Conservation (phyloP, 1,140 invertebrate species). For the Drosophila pectinifera region DNA sequence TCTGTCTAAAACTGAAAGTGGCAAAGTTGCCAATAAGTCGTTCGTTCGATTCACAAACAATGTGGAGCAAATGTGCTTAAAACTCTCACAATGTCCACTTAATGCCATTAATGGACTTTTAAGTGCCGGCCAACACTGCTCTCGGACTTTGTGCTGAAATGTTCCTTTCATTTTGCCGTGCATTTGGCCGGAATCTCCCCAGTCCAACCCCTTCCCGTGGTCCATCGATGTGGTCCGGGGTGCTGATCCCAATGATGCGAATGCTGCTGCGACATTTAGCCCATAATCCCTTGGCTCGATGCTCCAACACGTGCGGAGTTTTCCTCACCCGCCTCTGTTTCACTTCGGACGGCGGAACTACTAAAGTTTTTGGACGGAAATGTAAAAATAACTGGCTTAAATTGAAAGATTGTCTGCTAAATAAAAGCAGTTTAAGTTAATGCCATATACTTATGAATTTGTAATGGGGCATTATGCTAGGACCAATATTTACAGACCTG, state of each 20-base stretch:
- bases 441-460: background rate
- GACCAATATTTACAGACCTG: background rate
- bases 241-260: constrained; percentile 32
- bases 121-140: constrained; percentile 76
- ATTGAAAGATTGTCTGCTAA: constrained; percentile 9
- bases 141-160: constrained; percentile 71
- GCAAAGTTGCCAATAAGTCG: constrained; percentile 29
- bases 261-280: constrained; percentile 48
- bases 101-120: constrained; percentile 83
- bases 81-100: constrained; percentile 75
- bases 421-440: background rate
- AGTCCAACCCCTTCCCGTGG: no score
- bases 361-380: constrained; percentile 22
- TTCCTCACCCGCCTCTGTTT: constrained; percentile 30
- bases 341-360: constrained; percentile 5
- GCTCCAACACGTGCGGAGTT: constrained; percentile 68
- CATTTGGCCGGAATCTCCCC: constrained; percentile 15
- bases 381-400: constrained; percentile 18
- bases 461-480: no score
- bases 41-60: constrained; percentile 49
- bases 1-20: constrained; percentile 1
- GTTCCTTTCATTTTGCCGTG: constrained; percentile 57
- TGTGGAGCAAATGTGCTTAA: constrained; percentile 68
- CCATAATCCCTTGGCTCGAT: constrained; percentile 68
- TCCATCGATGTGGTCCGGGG: constrained; percentile 28